Conservation (phyloP, 2,113 vertebrate genomes). For the Hemibagrus wyckioides region DNA sequence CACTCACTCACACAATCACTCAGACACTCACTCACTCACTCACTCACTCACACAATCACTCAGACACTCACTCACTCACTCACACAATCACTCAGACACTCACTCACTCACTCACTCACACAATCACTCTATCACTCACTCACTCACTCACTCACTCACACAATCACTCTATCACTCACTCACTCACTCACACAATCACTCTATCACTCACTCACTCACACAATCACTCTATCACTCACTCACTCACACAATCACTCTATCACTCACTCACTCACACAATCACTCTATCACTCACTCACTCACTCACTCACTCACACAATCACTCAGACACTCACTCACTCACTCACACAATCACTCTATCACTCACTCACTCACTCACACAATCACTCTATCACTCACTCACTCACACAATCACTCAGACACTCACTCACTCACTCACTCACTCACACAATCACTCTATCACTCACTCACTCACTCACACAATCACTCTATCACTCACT, state of each 20-base stretch:
- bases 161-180: not conserved
- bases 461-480: not conserved
- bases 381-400: not conserved
- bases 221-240: not conserved
- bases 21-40: not conserved
- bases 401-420: not conserved
- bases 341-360: too few species aligned
- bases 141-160: not conserved
- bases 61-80: not conserved
- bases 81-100: not conserved
- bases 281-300: too few species aligned
- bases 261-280: too few species aligned
- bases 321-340: too few species aligned
- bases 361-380: too few species aligned
- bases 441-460: too few species aligned
- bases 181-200: not conserved
- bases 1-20: not conserved
- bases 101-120: not conserved
- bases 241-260: too few species aligned
- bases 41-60: not conserved
- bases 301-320: too few species aligned
- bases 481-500: not conserved
- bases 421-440: too few species aligned
- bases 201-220: not conserved
- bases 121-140: too few species aligned